Percentiles rank a stretch among this genome's conserved stretches.
Conservation (phyloP, 2,113 vertebrate genomes). For the Neodon shergylaensis region DNA sequence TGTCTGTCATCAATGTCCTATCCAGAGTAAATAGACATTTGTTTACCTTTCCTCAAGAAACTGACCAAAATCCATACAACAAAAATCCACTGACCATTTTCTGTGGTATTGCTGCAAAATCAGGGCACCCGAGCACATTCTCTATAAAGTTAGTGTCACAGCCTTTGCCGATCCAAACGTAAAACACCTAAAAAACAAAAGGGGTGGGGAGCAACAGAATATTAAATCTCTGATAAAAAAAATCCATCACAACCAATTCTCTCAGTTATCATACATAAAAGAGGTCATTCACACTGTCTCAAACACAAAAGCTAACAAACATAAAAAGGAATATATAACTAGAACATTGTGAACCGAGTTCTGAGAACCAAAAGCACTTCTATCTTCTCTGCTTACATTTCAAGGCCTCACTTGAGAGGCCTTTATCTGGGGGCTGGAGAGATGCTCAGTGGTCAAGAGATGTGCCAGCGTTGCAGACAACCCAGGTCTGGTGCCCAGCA, state of each 20-base stretch:
- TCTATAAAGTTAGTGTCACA: slow-evolving; percentile 93
- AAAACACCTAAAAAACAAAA: slow-evolving; percentile 88
- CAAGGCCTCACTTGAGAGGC: neutral
- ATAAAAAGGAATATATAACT: neutral
- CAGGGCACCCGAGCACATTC: slow-evolving; percentile 94
- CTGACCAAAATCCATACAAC: neutral
- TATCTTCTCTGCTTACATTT: neutral
- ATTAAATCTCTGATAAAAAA: slow-evolving; percentile 11
- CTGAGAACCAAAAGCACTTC: neutral
- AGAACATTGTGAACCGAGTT: neutral
- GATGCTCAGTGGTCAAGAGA: neutral
- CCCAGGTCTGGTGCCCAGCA: neutral
- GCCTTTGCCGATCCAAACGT: slow-evolving; percentile 95
- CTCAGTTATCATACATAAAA: neutral
- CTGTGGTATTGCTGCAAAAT: slow-evolving; percentile 92
- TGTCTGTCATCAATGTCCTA: neutral
- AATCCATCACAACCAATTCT: neutral
- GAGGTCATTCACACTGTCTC: neutral
- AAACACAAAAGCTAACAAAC: neutral
- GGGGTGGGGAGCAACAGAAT: neutral
- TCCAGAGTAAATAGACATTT: neutral
- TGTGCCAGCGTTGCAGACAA: neutral
- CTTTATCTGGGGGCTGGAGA: neutral
- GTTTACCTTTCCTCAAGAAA: neutral
- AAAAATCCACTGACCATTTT: slow-evolving; percentile 91